phyloP scores from a whole-genome alignment of 2,888 invertebrate species.

The Rhopalosiphum nymphaeae region DNA sequence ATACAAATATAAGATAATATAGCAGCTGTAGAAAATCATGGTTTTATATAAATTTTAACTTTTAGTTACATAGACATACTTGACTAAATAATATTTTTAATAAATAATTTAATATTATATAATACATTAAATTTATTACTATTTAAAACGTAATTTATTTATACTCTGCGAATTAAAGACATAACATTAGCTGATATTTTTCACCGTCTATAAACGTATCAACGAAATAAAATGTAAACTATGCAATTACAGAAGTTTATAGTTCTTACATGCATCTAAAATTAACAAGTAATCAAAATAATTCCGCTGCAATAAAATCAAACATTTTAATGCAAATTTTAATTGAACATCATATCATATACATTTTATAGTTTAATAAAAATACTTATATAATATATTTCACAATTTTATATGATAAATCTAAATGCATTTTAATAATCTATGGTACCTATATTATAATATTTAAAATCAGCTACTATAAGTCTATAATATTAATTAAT shows the following conservation, averaged over 20 bases:
- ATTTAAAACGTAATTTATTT: neutral
- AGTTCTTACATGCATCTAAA: neutral
- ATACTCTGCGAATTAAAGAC: neutral
- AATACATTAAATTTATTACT: neutral
- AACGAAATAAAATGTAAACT: neutral
- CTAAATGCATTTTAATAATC: constrained; percentile 5
- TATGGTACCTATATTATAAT: neutral
- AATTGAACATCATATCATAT: neutral
- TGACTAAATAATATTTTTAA: neutral
- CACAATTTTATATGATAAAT: neutral
- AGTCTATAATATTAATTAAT: neutral
- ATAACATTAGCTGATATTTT: neutral
- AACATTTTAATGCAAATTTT: neutral
- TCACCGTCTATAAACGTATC: neutral
- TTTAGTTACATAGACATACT: neutral
- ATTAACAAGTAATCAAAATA: neutral
- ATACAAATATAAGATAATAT: neutral
- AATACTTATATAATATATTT: neutral
- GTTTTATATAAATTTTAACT: neutral
- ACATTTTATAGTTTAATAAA: constrained; percentile 7
- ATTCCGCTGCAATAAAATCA: constrained; percentile 4
- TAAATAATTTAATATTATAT: neutral
- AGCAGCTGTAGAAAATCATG: neutral
- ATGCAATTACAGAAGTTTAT: neutral
- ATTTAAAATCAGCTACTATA: neutral